Evolutionary conservation across 1,140 invertebrate species (phyloP), one percentile per base, ranked within the genome.

Genomic region (Meloidogyne chitwoodi): DNA sequence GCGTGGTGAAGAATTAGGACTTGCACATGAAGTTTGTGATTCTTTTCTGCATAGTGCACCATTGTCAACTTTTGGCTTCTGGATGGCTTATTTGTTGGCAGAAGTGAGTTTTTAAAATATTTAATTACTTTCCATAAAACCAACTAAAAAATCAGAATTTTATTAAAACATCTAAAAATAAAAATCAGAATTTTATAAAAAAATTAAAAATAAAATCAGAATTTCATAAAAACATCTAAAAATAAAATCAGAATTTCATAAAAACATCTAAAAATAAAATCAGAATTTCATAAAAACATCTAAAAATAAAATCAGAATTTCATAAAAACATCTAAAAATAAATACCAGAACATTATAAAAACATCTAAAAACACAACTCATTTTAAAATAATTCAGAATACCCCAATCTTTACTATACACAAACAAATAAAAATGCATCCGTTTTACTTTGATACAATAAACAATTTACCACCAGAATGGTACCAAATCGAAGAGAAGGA

Each of bases 1-100:
- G 16, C 79, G 77, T 2, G 77, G 48, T 31, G 79, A 79, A 31
- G 77, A 79, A 29, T 31, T 79, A 22, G 48, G 61, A 19, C 56
- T 79, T 26, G 77, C 29, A 19, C n/a, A n/a, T 2, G 8, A n/a
- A 0, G 29, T 31, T 26, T 79, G 77, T 29, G 71, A 78, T 48
- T 78, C 77, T 19, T 22, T 78, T 27, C 34, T 78, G 1, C 44
- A 77, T 26, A 81, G 79, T 5, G 65, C 77, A 11, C 14, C 24
- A 0, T 22, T 26, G 0, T 81, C 79, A 0, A 77, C 79, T 0
- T 78, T 81, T 38, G 77, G 77, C 0, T 78, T 80, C 75, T 81
- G 77, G 77, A 79, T 79, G 41, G 79, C 22, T n/a, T 79, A 79
- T 68, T 74, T 79, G 16, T 56, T 56, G 4, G 4, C 3, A 19